These are phyloP conservation scores for Scomber scombrus DNA, from an alignment of 2,113 vertebrate genomes.

Conservation along the genomic window DNA sequence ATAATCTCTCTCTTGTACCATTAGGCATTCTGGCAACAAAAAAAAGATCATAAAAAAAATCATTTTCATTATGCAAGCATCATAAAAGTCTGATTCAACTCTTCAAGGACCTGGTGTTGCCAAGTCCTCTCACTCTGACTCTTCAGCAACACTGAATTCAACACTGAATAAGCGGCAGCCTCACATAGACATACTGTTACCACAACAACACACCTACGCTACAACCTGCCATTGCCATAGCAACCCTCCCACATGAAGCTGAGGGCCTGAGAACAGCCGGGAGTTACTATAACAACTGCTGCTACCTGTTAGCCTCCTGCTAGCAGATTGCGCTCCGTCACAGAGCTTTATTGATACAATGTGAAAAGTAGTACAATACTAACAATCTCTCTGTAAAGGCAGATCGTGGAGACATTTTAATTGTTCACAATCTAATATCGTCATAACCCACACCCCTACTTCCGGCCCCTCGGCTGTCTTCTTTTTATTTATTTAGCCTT, in stretches of 20 bases:
- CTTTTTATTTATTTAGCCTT: too few species aligned
- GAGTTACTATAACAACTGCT: slow-evolving; percentile 68
- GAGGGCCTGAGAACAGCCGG: slow-evolving; percentile 57
- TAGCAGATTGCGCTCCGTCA: too few species aligned
- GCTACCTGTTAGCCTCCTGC: not conserved
- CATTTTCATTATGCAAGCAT: not conserved
- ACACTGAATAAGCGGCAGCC: slow-evolving; percentile 52
- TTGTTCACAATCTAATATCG: too few species aligned
- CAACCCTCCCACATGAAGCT: slow-evolving; percentile 75
- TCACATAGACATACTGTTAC: slow-evolving; percentile 45
- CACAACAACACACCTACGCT: slow-evolving; percentile 79
- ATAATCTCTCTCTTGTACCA: too few species aligned
- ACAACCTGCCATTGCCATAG: slow-evolving; percentile 73
- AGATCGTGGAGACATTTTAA: too few species aligned
- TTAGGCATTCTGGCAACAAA: not conserved
- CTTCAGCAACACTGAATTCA: too few species aligned
- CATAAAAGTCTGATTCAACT: not conserved
- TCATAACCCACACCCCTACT: too few species aligned
- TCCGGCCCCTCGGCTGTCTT: too few species aligned
- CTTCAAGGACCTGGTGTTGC: not conserved
- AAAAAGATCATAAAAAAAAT: not conserved
- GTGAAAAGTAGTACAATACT: too few species aligned
- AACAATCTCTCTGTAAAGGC: too few species aligned
- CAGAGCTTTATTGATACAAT: too few species aligned
- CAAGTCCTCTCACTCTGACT: slow-evolving; percentile 23